Evolutionary conservation across 64 coral and sea anemone species (phyloP), one percentile per base, ranked within the genome.

Genomic region (Montipora capricornis): DNA sequence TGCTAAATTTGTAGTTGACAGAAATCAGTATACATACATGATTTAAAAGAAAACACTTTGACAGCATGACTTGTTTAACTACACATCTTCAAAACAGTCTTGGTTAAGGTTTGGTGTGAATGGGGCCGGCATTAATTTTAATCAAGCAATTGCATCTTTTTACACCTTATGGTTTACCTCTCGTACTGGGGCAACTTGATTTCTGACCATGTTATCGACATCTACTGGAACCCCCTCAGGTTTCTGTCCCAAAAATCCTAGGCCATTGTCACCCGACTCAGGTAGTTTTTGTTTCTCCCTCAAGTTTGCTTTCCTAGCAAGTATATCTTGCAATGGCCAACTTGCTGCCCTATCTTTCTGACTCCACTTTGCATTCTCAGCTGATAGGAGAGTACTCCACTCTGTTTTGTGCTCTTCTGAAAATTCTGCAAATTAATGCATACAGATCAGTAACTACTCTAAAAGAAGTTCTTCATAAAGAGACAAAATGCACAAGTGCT

Each of bases 181-280:
- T 66, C 58, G 57, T 66, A 84, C 24, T 84, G 81, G 81, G 64
- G 81, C 81, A 22, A 22, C 22, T 22, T 22, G 22, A 22, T 29
- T 14, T 66, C 66, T 17, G 11, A 84, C 29, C 81, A 84, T 84
- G 14, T 84, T 58, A 66, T 84, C 81, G 5, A 84, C 58, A 19
- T 84, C 81, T 67, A 44, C 58, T 22, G 81, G 81, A 44, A 84
- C 81, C 5, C 81, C 81, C 55, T 84, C 52, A 44, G 57, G 81
- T 64, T 60, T 49, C 5, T 84, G 52, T 24, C 81, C 81, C 20
- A 84, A 58, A 84, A 84, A 84, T 51, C 81, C 22, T 22, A 22
- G 52, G 29, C 8, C 81, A 64, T 84, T 16, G 14, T 10, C 24
- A 26, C 13, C 48, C 49, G 77, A 29, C 58, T 53, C 52, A 17